Evolutionary conservation across 2,113 vertebrate genomes (phyloP).

Genomic region (Vidua chalybeata): DNA sequence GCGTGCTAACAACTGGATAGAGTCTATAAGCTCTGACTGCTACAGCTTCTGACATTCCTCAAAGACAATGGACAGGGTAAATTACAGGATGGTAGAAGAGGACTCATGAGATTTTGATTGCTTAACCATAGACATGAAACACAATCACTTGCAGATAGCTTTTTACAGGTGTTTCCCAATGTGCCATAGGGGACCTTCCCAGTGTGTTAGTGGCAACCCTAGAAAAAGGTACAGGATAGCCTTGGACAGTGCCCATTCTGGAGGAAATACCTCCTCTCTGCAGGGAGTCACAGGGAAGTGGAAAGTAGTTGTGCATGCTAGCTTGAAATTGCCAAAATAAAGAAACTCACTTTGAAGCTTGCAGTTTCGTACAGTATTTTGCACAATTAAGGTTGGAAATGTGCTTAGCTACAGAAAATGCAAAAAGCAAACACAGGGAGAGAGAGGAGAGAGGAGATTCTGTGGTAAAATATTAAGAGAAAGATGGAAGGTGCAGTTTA

Average conservation of each 20-base stretch:
- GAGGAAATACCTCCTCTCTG: not conserved
- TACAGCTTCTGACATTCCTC: not conserved
- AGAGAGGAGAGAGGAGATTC: not conserved
- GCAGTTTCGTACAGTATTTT: not conserved
- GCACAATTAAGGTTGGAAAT: not conserved
- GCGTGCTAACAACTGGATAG: not conserved
- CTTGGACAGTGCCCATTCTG: not conserved
- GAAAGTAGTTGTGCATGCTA: not conserved
- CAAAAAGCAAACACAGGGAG: not conserved
- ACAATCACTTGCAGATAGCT: not conserved
- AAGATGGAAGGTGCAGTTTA: not conserved
- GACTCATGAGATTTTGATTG: constrained; percentile 12
- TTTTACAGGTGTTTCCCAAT: constrained; percentile 25
- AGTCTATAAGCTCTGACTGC: not conserved
- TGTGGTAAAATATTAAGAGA: not conserved
- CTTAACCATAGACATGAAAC: not conserved
- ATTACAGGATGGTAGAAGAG: constrained; percentile 34
- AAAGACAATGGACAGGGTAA: constrained; percentile 2
- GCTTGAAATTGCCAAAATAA: not conserved
- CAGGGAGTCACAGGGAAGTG: not conserved
- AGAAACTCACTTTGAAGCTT: not conserved
- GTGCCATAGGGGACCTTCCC: not conserved
- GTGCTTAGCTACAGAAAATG: not conserved
- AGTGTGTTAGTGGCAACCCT: not conserved
- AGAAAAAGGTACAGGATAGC: not conserved